A percentile compares a stretch with the other conserved stretches of the same genome.
Evolutionary conservation across 2,113 vertebrate genomes (phyloP).

Genomic region (Heterotilapia buettikoferi): DNA sequence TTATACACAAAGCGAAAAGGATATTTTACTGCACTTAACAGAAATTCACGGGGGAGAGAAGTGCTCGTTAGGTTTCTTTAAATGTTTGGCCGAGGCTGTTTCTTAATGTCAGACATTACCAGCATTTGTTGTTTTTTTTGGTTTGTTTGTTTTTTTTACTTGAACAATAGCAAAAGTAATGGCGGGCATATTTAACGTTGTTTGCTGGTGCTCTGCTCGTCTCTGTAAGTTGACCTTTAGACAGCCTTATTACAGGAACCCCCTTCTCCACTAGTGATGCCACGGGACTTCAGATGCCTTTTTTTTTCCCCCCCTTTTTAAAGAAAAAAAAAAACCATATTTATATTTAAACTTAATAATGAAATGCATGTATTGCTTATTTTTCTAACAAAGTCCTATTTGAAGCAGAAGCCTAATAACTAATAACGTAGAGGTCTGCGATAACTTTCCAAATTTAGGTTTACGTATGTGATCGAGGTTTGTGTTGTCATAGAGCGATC

Average conservation of each 20-base stretch:
- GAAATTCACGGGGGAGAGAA: not conserved
- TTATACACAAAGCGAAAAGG: not conserved
- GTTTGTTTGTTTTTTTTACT: constrained; percentile 20
- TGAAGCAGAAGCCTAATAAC: not conserved
- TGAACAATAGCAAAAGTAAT: constrained; percentile 16
- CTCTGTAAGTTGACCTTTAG: not conserved
- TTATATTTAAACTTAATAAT: constrained; percentile 78
- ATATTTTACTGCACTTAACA: constrained; percentile 59
- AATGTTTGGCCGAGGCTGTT: not conserved
- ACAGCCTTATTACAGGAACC: not conserved
- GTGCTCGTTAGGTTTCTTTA: not conserved
- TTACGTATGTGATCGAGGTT: not conserved
- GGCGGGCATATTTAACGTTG: not conserved
- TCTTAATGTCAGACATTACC: constrained; percentile 46
- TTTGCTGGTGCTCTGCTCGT: not conserved
- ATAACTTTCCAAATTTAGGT: not conserved
- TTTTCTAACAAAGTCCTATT: constrained; percentile 62
- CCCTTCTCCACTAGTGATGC: not conserved
- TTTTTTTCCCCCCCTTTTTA: not conserved
- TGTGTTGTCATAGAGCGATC: not conserved
- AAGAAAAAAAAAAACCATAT: constrained; percentile 72
- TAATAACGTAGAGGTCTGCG: not conserved
- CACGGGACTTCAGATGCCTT: constrained; percentile 15
- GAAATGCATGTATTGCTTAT: constrained; percentile 70
- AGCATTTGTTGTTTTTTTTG: constrained; percentile 38